These are phyloP conservation scores for Discoglossus pictus DNA, from an alignment of 2,797 vertebrate species.

Conservation along the genomic window DNA sequence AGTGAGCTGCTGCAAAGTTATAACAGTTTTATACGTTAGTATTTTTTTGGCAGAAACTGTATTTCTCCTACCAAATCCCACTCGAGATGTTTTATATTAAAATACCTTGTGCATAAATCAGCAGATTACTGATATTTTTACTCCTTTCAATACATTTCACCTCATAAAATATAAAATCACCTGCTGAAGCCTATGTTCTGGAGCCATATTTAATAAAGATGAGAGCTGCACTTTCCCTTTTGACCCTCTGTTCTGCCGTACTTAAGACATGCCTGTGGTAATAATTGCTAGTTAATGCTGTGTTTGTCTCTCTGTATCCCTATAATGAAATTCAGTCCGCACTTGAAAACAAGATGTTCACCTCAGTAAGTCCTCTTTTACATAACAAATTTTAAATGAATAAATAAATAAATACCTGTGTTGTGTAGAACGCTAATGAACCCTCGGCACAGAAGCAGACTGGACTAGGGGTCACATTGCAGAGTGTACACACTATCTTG, in stretches of 20 bases:
- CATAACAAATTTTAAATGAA: slow-evolving; percentile 1
- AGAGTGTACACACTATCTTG: not conserved
- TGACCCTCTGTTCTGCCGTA: not conserved
- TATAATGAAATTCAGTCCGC: not conserved
- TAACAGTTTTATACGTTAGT: no score
- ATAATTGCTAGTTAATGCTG: slow-evolving; percentile 3
- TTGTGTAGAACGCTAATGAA: not conserved
- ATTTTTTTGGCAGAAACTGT: no score
- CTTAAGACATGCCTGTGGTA: not conserved
- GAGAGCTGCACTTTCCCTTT: no score
- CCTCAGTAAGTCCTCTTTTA: not conserved
- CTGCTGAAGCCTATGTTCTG: no score
- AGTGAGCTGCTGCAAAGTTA: no score
- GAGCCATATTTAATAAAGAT: no score
- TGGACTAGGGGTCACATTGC: not conserved
- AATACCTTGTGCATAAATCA: no score
- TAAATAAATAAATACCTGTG: not conserved
- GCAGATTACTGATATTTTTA: no score
- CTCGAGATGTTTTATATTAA: no score
- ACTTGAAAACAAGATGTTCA: slow-evolving; percentile 6
- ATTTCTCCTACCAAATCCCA: no score
- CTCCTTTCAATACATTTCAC: no score
- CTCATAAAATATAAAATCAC: no score
- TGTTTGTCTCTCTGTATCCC: not conserved
- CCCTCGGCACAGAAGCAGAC: not conserved